Evolutionary conservation across 2,888 invertebrate genomes (phyloP), one percentile per base, ranked within the genome.

Genomic region (Campoletis raptor): DNA sequence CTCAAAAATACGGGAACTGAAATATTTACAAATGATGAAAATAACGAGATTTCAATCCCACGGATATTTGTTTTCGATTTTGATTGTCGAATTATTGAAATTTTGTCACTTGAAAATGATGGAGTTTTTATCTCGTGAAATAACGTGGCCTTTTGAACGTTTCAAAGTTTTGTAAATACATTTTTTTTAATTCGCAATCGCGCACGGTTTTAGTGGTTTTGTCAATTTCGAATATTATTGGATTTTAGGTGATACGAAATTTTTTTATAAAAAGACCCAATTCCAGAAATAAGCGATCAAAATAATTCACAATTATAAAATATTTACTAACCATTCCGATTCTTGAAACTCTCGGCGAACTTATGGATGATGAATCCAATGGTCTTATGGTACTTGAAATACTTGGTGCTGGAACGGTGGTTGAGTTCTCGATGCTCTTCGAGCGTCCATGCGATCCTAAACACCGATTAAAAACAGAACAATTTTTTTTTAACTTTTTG

Each of bases 371-470:
- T 40, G 64, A 36, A 15, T 84, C 74, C 74, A 64, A 30, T 40
- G 57, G 18, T 30, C 79, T 69, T 6, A 73, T 57, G n/a, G 69
- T 74, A 69, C 57, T 80, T 36, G 80, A 84, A 12, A 73, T 64
- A 67, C 67, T 86, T 37, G 73, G 80, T 52, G 74, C 8, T 12
- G 76, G 66, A 64, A 66, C 37, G 45, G 66, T 77, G 8, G n/a
- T 70, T n/a, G 89, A 87, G 67, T 90, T 91, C 3, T 91, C 92
- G 0, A 93, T 93, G 76, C 92, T 94, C 70, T 92, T 90, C 5
- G 93, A 94, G 12, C 91, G 90, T 45, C 91, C 91, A 66, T 93
- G 92, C 61, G 92, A 92, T 77, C 91, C 94, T 94, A 86, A 9
- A 93, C 93, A 85, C 88, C n/a, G 9, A 61, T 64, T 9, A 37